Percentiles rank a stretch among this genome's conserved stretches.
phyloP scores from a whole-genome alignment of 2,113 vertebrate genomes.

The Trematocara macrostoma region DNA sequence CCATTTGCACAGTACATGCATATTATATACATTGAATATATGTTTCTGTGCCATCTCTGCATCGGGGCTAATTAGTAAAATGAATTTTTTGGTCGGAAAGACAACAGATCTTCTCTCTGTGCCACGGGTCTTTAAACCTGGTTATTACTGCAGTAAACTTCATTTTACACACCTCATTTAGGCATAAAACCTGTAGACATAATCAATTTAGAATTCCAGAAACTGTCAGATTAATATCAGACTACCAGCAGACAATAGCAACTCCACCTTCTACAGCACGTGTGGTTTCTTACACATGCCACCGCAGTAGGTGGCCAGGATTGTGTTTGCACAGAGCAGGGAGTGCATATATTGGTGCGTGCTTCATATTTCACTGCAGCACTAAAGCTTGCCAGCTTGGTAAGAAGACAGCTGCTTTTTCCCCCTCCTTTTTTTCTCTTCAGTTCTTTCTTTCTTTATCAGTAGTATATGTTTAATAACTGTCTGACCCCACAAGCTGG shows the following conservation, averaged over 20 bases:
- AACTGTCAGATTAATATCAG: conserved; percentile 12
- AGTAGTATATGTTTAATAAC: not conserved
- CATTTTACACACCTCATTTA: not conserved
- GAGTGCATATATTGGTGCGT: not conserved
- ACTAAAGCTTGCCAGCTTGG: not conserved
- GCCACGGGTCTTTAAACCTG: not conserved
- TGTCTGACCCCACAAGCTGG: not conserved
- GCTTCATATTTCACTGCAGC: conserved; percentile 5
- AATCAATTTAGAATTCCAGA: not conserved
- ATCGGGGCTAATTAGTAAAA: conserved; percentile 1
- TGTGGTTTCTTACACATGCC: not conserved
- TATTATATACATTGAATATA: not conserved
- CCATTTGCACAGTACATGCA: not conserved
- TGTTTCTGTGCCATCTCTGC: not conserved
- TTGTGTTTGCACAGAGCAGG: not conserved
- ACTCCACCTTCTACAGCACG: not conserved
- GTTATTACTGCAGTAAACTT: not conserved
- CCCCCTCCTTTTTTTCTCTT: not conserved
- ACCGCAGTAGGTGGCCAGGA: not conserved
- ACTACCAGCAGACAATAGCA: not conserved
- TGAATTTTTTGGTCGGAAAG: not conserved
- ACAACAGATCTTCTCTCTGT: not conserved
- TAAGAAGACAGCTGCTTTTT: not conserved
- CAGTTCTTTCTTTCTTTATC: not conserved
- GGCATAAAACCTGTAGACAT: not conserved